A percentile compares a stretch with the other conserved stretches of the same genome.
Evolutionary conservation across 64 coral and sea anemone genomes (phyloP).

Genomic region (Dendrophyllia cribrosa): DNA sequence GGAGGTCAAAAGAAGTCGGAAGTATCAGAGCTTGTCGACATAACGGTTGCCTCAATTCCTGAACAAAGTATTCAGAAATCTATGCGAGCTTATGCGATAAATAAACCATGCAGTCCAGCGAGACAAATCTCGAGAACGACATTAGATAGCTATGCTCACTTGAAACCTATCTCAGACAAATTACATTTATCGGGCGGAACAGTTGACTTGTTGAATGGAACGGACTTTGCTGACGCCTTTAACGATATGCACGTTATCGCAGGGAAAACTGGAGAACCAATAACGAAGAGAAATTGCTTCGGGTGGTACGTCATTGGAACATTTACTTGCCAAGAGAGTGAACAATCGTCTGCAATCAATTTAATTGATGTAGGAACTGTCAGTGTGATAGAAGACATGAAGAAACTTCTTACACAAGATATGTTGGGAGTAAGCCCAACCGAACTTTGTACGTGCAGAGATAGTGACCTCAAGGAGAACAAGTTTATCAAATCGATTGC

Average conservation of each 20-base stretch:
- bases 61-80: constrained; percentile 32
- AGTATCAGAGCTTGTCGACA: constrained; percentile 39
- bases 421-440: constrained; percentile 67
- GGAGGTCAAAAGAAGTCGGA: constrained; percentile 50
- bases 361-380: constrained; percentile 57
- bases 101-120: constrained; percentile 49
- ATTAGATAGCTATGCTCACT: constrained; percentile 14
- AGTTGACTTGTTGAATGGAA: background rate
- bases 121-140: constrained; percentile 49
- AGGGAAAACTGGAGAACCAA: constrained; percentile 55
- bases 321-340: background rate
- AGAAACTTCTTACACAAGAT: constrained; percentile 58
- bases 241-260: constrained; percentile 31
- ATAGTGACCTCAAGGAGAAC: constrained; percentile 62
- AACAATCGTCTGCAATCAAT: constrained; percentile 7
- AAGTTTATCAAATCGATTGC: constrained; percentile 71
- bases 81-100: constrained; percentile 25
- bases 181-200: constrained; percentile 11
- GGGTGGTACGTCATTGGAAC: constrained; percentile 46
- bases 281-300: constrained; percentile 11
- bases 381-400: constrained; percentile 45
- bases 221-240: constrained; percentile 48
- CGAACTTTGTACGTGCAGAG: constrained; percentile 60
- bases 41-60: background rate
- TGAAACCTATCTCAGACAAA: background rate